Conservation (phyloP, 2,797 vertebrate genomes). For the Oreochromis mossambicus region DNA sequence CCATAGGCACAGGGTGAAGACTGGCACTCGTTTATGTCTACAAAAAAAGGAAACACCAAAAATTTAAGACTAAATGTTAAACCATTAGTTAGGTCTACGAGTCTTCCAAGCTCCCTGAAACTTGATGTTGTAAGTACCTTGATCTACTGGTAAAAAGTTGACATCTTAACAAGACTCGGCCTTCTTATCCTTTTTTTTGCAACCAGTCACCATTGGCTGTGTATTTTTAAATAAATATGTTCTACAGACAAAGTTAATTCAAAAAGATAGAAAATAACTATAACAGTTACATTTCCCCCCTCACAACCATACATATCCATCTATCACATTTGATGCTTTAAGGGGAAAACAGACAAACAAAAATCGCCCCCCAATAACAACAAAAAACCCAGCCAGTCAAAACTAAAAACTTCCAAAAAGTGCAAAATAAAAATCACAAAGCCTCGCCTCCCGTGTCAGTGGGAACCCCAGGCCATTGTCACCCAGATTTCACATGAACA, state of each 20-base stretch:
- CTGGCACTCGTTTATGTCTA: slow-evolving; percentile 98
- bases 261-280: neutral
- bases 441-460: neutral
- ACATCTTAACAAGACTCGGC: neutral
- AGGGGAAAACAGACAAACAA: neutral
- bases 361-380: neutral
- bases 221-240: neutral
- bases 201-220: neutral
- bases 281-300: neutral
- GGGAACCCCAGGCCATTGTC: slow-evolving; percentile 16
- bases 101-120: neutral
- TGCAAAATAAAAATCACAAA: neutral
- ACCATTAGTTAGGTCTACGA: neutral
- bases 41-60: neutral
- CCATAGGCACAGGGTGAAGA: slow-evolving; percentile 95
- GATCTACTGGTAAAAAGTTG: neutral
- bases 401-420: neutral
- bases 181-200: neutral
- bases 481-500: slow-evolving; percentile 34
- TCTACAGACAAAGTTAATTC: neutral
- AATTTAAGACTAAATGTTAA: neutral
- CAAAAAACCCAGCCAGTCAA: neutral
- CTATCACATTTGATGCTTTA: neutral
- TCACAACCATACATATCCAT: neutral
- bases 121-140: neutral